Evolutionary conservation across 2,797 vertebrate species (phyloP).

Genomic region (Artibeus lituratus): DNA sequence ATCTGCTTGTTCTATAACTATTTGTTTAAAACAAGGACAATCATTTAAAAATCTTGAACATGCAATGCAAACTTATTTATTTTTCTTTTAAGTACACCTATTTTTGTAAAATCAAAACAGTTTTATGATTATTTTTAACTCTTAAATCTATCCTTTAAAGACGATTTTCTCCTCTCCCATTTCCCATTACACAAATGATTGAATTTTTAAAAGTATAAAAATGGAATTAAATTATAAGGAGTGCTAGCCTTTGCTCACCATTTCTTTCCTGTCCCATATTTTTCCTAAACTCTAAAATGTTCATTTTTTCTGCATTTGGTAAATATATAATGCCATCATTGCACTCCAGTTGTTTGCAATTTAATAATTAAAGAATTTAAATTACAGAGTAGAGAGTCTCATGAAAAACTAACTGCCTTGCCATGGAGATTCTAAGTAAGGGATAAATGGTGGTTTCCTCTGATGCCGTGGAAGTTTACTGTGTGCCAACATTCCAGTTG

Average conservation of each 20-base stretch:
- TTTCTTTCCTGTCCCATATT: neutral
- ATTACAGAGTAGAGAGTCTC: neutral
- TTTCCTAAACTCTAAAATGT: neutral
- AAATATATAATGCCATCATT: neutral
- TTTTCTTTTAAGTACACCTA: neutral
- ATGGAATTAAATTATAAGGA: neutral
- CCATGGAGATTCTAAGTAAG: neutral
- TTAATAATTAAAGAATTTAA: slow-evolving; percentile 26
- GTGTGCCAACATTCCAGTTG: neutral
- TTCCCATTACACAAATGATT: neutral
- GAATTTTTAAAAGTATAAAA: neutral
- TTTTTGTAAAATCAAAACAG: neutral
- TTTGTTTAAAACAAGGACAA: neutral
- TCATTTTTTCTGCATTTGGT: neutral
- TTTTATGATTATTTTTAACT: neutral
- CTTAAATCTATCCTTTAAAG: neutral
- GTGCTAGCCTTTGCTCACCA: neutral
- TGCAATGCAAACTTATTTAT: neutral
- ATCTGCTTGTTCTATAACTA: neutral
- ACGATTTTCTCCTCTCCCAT: neutral
- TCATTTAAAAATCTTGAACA: neutral
- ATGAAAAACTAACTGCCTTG: neutral
- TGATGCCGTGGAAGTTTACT: neutral
- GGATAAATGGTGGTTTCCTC: neutral
- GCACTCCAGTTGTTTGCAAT: neutral